Evolutionary conservation across 2,888 invertebrate species (phyloP).

Genomic region (Norana najaformis): DNA sequence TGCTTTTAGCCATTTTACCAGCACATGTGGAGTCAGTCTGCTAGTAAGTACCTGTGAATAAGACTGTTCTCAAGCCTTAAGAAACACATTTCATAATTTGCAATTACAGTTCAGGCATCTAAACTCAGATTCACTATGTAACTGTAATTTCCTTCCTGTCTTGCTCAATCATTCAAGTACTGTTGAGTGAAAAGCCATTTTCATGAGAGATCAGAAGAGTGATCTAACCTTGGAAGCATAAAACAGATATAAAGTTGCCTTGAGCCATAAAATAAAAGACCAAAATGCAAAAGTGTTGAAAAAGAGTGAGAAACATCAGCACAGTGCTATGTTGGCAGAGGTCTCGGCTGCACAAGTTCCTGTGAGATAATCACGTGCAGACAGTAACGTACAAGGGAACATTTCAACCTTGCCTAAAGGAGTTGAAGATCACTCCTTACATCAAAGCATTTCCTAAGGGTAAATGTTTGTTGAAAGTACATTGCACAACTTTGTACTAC

Average conservation of each 20-base stretch:
- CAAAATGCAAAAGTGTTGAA: not conserved
- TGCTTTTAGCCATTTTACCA: not conserved
- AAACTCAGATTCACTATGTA: not conserved
- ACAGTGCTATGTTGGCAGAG: not conserved
- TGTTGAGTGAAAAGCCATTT: not conserved
- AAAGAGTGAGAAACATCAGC: not conserved
- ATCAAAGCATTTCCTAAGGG: not conserved
- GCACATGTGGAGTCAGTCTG: not conserved
- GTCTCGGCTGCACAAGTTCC: not conserved
- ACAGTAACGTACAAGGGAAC: no score
- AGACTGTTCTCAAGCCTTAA: not conserved
- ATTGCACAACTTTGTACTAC: not conserved
- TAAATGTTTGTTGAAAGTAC: not conserved
- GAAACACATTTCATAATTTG: not conserved
- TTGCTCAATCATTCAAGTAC: not conserved
- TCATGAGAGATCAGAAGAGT: not conserved
- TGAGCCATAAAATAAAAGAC: not conserved
- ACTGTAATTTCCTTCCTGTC: not conserved
- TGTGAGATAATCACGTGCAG: not conserved
- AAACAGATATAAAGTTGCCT: not conserved
- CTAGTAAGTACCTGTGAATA: not conserved
- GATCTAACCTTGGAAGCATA: not conserved
- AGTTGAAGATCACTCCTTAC: not conserved
- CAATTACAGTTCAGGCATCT: not conserved
- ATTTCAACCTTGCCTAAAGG: not conserved